Base-by-base conservation (phyloP, 2,888 invertebrate genomes). In the Sminthurinus aureus region DNA sequence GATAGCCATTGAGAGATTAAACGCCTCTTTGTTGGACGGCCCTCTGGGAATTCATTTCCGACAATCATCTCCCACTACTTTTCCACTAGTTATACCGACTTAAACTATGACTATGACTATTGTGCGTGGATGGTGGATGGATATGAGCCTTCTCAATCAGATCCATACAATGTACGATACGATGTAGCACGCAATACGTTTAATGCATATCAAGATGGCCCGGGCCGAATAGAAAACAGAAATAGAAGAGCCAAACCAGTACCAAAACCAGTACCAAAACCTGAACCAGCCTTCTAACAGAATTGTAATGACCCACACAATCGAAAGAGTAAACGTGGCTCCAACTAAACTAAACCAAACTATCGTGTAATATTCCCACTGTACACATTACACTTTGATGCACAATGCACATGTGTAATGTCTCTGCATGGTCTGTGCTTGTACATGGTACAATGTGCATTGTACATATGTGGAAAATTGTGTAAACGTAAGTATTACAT, bases 1-100 rank as follows among this genome's bases (percentile, higher is more conserved):
- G 58, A 51, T 77, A 66, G 24, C 67, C 69, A 66, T 50, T 67
- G 69, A 79, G 79, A 69, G 79, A 79, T 79, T 79, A 79, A 79
- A 79, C 79, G 69, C 69, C 69, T 79, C 79, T 79, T 79, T 79
- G 79, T 79, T 66, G 69, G n/a, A 22, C 22, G 66, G 26, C 79
- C 69, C 79, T n/a, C 38, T 38, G 79, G 69, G 79, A 79, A 79
- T 79, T 79, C 79, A 79, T 79, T 79, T 79, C 79, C 79, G 52
- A 66, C 69, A 79, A 79, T 79, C 69, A 51, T 67, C 79, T 69
- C 69, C 69, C 79, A 15, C 20, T n/a, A 15, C 20, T n/a, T 66
- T 66, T 15, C 66, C 66, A 15, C 15, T n/a, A 66, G 66, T n/a
- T 66, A n/a, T 3, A 66, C 15, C 66, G n/a, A 66, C 66, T 38